Percentiles rank a stretch among this genome's conserved stretches.
phyloP scores from a whole-genome alignment of 2,888 invertebrate species.

The Synanthedon myopaeformis region DNA sequence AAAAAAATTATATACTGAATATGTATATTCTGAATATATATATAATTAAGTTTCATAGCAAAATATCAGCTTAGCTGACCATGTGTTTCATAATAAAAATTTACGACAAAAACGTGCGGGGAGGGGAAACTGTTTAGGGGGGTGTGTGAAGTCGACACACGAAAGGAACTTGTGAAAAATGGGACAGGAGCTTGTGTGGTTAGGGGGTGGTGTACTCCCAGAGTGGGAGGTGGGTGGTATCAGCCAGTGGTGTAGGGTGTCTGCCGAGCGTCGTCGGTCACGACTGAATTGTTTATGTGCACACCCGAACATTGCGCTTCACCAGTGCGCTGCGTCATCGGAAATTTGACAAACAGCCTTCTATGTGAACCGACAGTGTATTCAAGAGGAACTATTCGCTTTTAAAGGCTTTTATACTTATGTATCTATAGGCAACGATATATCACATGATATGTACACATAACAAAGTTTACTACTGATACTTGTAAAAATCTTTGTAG shows the following conservation, averaged over 20 bases:
- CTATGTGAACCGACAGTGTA: constrained; percentile 15
- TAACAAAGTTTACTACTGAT: too few species aligned
- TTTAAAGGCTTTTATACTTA: too few species aligned
- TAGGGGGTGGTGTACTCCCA: constrained; percentile 12
- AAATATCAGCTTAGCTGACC: constrained; percentile 39
- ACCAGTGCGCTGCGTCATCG: constrained; percentile 52
- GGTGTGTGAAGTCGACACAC: constrained; percentile 26
- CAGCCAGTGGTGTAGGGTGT: constrained; percentile 5
- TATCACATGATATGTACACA: too few species aligned
- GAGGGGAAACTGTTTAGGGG: constrained; percentile 13
- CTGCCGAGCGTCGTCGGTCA: constrained; percentile 13
- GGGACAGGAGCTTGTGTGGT: constrained; percentile 25
- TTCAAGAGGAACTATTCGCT: not conserved
- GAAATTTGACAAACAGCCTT: constrained; percentile 52
- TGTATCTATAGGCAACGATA: too few species aligned
- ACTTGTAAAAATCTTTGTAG: too few species aligned
- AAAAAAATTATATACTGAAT: too few species aligned
- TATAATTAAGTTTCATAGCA: not conserved
- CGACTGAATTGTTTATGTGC: constrained; percentile 53
- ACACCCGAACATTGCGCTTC: constrained; percentile 43
- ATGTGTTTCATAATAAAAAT: constrained; percentile 47
- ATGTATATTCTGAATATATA: too few species aligned
- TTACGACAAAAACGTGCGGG: constrained; percentile 36
- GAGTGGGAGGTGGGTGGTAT: constrained; percentile 10
- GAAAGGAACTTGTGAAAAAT: constrained; percentile 50